Evolutionary conservation across 2,113 vertebrate genomes (phyloP), one percentile per base, ranked within the genome.

Genomic region (Ictidomys tridecemlineatus): DNA sequence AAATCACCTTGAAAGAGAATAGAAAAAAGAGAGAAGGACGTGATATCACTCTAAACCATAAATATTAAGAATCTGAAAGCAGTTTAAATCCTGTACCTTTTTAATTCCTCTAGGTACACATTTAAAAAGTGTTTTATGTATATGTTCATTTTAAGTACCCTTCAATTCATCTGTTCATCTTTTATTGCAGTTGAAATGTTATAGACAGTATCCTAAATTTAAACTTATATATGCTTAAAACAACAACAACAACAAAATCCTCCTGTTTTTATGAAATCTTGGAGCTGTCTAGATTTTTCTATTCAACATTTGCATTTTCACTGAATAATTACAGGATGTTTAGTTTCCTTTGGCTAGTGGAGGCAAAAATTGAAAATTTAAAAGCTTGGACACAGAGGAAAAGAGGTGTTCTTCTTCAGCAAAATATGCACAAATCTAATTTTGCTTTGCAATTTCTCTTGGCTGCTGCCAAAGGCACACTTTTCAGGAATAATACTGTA

Each of bases 351-450:
- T 97, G 92, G 92, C 63, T 92, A 92, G 79, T 87, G n/a, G 58
- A 96, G 83, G 85, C 73, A 95, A 97, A 97, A 97, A 96, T 69
- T 93, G 79, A 98, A 94, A 97, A 73, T 97, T 94, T 86, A 90
- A 95, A 96, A 92, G 74, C 89, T 84, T 70, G 63, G 26, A 76
- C 45, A 92, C 51, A 85, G 69, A 89, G 13, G 37, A 89, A 91
- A 67, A 91, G 24, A 94, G 76, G 70, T 93, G 22, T 42, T 95
- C 39, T 89, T 74, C 20, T 51, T 30, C 32, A 91, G 65, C 83
- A 95, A 97, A 95, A 97, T 97, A 97, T 94, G 89, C 74, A 97
- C 70, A 96, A 95, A 94, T 85, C 65, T 94, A 93, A 97, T 97
- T 97, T 94, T 97, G 76, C 53, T 93, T 97, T 93, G 87, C 58